A percentile compares a stretch with the other conserved stretches of the same genome.
Conservation (phyloP, 2,797 vertebrate species). For the Acanthurus lineatus region DNA sequence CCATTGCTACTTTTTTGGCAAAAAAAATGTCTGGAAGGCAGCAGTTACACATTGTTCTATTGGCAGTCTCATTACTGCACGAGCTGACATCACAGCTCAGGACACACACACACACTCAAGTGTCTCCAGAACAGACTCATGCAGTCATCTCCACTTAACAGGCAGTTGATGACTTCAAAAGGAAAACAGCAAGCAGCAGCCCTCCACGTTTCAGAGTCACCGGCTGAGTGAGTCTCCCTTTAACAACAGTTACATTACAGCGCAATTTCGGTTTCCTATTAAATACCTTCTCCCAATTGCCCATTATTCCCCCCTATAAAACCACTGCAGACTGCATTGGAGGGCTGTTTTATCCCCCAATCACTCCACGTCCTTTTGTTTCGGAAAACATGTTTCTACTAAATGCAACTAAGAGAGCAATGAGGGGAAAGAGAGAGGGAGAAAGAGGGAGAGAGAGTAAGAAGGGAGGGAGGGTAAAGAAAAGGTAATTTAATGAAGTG, state of each 20-base stretch:
- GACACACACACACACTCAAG: constrained; percentile 39
- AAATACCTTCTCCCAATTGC: constrained; percentile 89
- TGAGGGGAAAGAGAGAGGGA: constrained; percentile 26
- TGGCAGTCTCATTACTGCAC: constrained; percentile 11
- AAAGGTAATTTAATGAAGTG: constrained; percentile 88
- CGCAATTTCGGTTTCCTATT: constrained; percentile 85
- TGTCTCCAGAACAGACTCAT: constrained; percentile 57
- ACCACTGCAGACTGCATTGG: constrained; percentile 83
- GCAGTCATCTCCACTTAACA: constrained; percentile 69
- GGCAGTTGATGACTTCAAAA: constrained; percentile 68
- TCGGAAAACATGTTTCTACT: constrained; percentile 87
- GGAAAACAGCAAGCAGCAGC: constrained; percentile 66
- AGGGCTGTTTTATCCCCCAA: constrained; percentile 79
- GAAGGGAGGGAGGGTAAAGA: constrained; percentile 67
- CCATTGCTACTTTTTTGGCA: not conserved
- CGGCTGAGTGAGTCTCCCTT: constrained; percentile 71
- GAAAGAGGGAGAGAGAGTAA: constrained; percentile 27
- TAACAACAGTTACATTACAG: constrained; percentile 82
- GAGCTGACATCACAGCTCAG: constrained; percentile 47
- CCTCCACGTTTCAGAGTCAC: constrained; percentile 72
- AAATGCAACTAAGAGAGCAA: constrained; percentile 76
- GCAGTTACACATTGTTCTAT: constrained; percentile 21
- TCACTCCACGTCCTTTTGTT: constrained; percentile 83
- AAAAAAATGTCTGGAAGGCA: not conserved
- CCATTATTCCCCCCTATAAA: constrained; percentile 90